Conservation (phyloP, 1,140 invertebrate genomes). For the Leptinotarsa lineolata region DNA sequence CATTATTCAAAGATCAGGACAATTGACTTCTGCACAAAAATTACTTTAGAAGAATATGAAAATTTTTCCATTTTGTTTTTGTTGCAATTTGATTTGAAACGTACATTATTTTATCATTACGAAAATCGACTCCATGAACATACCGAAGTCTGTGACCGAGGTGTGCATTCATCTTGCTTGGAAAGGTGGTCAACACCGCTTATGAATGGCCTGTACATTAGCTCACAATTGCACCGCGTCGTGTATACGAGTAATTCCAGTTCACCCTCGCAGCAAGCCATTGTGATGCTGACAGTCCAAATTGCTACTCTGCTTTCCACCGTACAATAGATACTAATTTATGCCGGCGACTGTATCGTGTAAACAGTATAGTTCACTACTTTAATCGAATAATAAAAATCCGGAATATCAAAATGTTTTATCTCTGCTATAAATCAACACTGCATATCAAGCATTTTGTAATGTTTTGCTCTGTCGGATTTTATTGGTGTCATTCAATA, state of each 20-base stretch:
- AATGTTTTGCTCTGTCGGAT: constrained; percentile 1
- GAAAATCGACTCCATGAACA: too few species aligned
- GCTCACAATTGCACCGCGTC: constrained; percentile 38
- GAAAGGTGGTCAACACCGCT: constrained; percentile 2
- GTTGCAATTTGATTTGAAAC: too few species aligned
- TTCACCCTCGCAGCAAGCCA: constrained; percentile 34
- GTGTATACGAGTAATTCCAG: constrained; percentile 47
- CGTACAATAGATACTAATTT: constrained; percentile 50
- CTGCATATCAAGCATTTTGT: constrained; percentile 23
- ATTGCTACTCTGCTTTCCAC: constrained; percentile 43
- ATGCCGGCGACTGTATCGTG: constrained; percentile 41
- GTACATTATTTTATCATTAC: too few species aligned
- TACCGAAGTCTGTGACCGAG: neutral
- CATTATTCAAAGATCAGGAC: too few species aligned
- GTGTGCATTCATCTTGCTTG: neutral
- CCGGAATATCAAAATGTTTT: constrained; percentile 43
- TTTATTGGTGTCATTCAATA: neutral
- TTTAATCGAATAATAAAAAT: constrained; percentile 43
- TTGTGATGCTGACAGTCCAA: constrained; percentile 43
- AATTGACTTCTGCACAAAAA: too few species aligned
- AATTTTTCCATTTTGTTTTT: too few species aligned
- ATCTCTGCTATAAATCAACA: constrained; percentile 36
- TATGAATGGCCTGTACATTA: constrained; percentile 39
- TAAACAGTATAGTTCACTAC: constrained; percentile 42
- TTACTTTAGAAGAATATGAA: too few species aligned